Conservation (phyloP, 2,888 invertebrate genomes). For the Lamellibrachia satsuma region DNA sequence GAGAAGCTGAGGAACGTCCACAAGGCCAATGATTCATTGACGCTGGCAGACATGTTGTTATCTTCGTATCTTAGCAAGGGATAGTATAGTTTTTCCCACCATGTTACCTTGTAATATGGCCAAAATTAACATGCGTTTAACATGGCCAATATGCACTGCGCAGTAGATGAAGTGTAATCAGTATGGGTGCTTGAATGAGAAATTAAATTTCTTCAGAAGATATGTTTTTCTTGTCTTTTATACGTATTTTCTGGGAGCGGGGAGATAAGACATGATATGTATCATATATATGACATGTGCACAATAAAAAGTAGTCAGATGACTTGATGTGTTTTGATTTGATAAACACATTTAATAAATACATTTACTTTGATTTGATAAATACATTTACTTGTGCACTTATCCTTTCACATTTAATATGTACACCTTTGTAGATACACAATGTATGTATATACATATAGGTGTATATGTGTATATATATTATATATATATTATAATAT, state of each 20-base stretch:
- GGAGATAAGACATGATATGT: neutral
- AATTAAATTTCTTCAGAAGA: neutral
- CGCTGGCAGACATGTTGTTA: neutral
- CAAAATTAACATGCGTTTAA: neutral
- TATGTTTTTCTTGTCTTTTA: neutral
- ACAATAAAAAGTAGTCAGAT: too few relatives aligned
- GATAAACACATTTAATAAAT: too few relatives aligned
- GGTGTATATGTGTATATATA: too few relatives aligned
- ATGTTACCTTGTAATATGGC: neutral
- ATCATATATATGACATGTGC: neutral
- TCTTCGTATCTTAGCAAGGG: neutral
- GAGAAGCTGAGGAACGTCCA: neutral
- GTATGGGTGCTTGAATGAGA: neutral
- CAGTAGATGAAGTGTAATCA: neutral
- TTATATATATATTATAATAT: too few relatives aligned
- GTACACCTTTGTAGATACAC: too few relatives aligned
- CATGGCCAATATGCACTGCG: neutral
- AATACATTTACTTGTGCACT: too few relatives aligned
- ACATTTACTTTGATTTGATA: too few relatives aligned
- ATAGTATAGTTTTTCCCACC: neutral
- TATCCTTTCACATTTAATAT: too few relatives aligned
- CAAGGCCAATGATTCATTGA: neutral
- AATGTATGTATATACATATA: too few relatives aligned
- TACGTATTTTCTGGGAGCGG: neutral
- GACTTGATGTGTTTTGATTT: too few relatives aligned